Evolutionary conservation across 2,797 vertebrate species (phyloP), one percentile per base, ranked within the genome.

Genomic region (Centropyge bicolor): DNA sequence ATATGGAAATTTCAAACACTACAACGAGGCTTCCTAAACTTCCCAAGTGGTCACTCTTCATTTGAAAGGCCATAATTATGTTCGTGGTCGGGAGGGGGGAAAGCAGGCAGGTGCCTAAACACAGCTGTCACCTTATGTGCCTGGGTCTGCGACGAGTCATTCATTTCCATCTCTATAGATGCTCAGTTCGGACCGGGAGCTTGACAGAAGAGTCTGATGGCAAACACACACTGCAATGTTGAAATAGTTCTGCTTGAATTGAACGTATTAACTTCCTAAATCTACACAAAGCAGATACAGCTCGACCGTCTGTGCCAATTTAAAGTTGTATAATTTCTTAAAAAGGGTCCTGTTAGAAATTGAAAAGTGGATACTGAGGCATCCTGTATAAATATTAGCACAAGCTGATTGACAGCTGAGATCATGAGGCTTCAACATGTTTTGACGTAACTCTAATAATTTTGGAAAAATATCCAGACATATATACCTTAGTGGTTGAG

Each of bases 71-170:
- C 55, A 64, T 88, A 86, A 92, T 94, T 91, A 81, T 92, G 83
- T 88, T 87, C 54, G 65, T 16, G 9, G n/a, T n/a, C 40, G 31
- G 66, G 46, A 77, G 60, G 70, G 67, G 56, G 74, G 64, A 86
- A 90, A 89, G 86, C 88, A 83, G 88, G 83, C 92, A 93, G 93
- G 92, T 94, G 93, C 88, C 89, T 88, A 92, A 94, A 94, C 90
- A 92, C 93, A 94, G 93, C 92, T 93, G 93, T 91, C 83, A 85
- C 86, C 91, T 82, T 77, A 67, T 78, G 88, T 63, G 82, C 80
- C 74, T 9, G 48, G 56, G 71, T 85, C 76, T 85, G 87, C 82
- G 57, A 48, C 73, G 83, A 84, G 79, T 88, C 84, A 82, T 78
- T 91, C 77, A 93, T 92, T 94, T 91, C 86, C 89, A 92, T 92